Evolutionary conservation across 92 coral and sea anemone species (phyloP).

Genomic region (Muricea muricata): DNA sequence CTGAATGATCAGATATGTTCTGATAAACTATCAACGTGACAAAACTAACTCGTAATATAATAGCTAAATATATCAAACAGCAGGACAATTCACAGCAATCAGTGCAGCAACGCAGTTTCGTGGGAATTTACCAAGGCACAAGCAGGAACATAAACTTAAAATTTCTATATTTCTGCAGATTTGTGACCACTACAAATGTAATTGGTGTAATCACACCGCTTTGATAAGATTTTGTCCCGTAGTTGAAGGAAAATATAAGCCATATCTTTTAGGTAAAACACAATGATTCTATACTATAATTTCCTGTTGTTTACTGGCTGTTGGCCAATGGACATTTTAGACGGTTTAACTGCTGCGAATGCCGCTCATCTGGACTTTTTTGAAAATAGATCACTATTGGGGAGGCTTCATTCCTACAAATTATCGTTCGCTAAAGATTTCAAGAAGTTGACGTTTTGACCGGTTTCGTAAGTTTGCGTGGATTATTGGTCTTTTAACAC

Average conservation of each 20-base stretch:
- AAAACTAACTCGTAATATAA: neutral
- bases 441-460: no score
- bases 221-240: neutral
- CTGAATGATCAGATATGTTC: no score
- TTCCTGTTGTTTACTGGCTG: neutral
- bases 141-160: neutral
- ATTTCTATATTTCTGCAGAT: neutral
- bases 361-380: no score
- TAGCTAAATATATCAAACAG: neutral
- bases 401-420: no score
- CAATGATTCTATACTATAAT: neutral
- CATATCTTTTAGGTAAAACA: no score
- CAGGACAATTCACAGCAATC: neutral
- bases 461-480: no score
- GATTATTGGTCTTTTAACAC: no score
- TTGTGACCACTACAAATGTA: neutral
- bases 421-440: no score
- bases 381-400: no score
- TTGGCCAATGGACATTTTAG: no score
- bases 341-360: no score
- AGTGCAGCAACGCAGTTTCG: neutral
- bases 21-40: neutral
- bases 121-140: neutral
- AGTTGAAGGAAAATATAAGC: no score
- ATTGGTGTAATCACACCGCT: neutral